A percentile compares a stretch with the other conserved stretches of the same genome.
Evolutionary conservation across 2,797 vertebrate species (phyloP).

Genomic region (Leptatherina wallacei): DNA sequence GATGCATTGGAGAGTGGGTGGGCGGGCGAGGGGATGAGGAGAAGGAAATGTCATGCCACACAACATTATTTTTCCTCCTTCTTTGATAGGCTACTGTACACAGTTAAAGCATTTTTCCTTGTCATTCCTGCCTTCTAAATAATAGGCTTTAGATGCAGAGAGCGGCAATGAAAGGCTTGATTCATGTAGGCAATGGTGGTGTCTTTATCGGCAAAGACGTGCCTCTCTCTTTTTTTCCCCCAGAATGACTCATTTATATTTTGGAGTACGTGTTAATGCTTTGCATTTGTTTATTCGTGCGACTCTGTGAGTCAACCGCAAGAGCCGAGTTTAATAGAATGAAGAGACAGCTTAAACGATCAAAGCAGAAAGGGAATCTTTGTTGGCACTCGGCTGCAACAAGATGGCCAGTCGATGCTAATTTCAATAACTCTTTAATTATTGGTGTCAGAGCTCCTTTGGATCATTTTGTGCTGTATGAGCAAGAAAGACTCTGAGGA

Average conservation of each 20-base stretch:
- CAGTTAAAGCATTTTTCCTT: background rate
- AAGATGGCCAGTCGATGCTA: slow-evolving; percentile 70
- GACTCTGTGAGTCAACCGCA: slow-evolving; percentile 34
- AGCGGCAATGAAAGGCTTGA: background rate
- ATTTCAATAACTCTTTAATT: slow-evolving; percentile 79
- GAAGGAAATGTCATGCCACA: slow-evolving; percentile 16
- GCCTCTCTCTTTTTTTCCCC: background rate
- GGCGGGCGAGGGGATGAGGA: slow-evolving; percentile 6
- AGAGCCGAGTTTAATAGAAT: slow-evolving; percentile 51
- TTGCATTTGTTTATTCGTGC: slow-evolving; percentile 30
- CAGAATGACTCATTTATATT: background rate
- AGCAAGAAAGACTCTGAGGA: slow-evolving; percentile 24
- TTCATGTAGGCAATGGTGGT: too few relatives aligned
- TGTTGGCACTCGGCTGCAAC: slow-evolving; percentile 56
- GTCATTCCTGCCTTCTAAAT: background rate
- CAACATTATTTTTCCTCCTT: slow-evolving; percentile 8
- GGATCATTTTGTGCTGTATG: slow-evolving; percentile 52
- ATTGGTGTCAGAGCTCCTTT: slow-evolving; percentile 69
- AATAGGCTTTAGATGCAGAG: background rate
- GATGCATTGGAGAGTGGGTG: slow-evolving; percentile 23
- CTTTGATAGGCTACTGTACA: slow-evolving; percentile 4
- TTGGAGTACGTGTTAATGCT: background rate
- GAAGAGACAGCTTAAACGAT: slow-evolving; percentile 56
- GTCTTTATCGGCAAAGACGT: background rate
- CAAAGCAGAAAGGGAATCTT: slow-evolving; percentile 57